A percentile compares a stretch with the other conserved stretches of the same genome.
Evolutionary conservation across 2,113 vertebrate genomes (phyloP).

Genomic region (Sinosuthora webbiana): DNA sequence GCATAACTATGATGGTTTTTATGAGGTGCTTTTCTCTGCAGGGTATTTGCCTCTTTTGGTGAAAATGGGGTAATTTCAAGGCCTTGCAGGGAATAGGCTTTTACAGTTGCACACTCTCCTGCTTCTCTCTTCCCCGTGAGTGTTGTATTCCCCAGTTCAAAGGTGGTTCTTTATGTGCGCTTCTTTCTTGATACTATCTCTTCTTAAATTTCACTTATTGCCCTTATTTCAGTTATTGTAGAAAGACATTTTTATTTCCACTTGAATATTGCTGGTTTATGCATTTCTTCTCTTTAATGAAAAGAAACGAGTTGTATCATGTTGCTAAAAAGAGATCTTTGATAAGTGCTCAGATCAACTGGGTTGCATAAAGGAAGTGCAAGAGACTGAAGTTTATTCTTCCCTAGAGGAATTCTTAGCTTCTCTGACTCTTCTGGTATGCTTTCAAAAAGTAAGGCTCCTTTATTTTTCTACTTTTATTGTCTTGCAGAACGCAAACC

Average conservation of each 20-base stretch:
- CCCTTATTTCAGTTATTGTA: background rate
- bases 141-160: background rate
- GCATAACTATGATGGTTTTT: background rate
- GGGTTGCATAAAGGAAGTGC: conserved; percentile 20
- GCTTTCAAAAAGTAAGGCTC: background rate
- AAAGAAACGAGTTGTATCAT: background rate
- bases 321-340: conserved; percentile 47
- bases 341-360: conserved; percentile 12
- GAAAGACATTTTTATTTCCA: conserved; percentile 4
- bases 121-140: background rate
- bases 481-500: background rate
- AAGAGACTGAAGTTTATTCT: conserved; percentile 50
- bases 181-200: background rate
- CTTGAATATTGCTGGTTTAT: background rate
- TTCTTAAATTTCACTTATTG: background rate
- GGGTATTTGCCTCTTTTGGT: background rate
- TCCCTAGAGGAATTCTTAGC: conserved; percentile 27
- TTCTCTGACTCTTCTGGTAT: background rate
- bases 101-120: background rate
- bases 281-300: background rate
- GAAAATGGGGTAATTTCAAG: background rate
- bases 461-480: background rate
- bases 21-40: background rate
- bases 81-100: background rate
- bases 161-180: background rate